Evolutionary conservation across 2,797 vertebrate genomes (phyloP), one percentile per base, ranked within the genome.

Genomic region (Malurus splendens): DNA sequence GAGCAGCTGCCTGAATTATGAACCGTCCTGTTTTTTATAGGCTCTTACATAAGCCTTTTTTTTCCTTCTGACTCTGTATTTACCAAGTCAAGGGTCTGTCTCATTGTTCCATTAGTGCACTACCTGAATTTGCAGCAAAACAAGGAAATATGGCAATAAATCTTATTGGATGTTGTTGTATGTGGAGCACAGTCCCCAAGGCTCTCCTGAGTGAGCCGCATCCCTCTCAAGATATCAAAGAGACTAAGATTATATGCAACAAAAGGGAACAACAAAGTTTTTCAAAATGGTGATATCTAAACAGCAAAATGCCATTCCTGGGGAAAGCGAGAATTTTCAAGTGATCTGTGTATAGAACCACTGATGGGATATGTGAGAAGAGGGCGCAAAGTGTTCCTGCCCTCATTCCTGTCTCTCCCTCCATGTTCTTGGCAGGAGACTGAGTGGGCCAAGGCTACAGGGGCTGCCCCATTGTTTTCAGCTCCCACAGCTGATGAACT

Each of bases 91-190:
- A 91, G 83, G 39, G 68, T 76, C 87, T 88, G 39, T 92, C 57
- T 93, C 62, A 90, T 67, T 75, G 93, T 84, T 96, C 90, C 74
- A 81, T 70, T 67, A 86, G 67, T 18, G 32, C 50, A 74, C 42
- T 93, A 81, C 52, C 55, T 66, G 36, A 76, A 64, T n/a, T 89
- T 17, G 82, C n/a, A 56, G 83, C 13, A 67, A 89, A 85, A 17
- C 90, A 92, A 86, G 62, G 67, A 87, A 88, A 94, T n/a, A 85
- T 24, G 32, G 72, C 89, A 95, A 86, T 86, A 90, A 75, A 86
- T 74, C 68, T 59, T 84, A 87, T 84, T 70, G 70, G 42, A 70
- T 75, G 54, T 42, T 66, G 9, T 36, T 57, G 8, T 44, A 36
- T 50, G 24, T 1, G 4, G 45, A 84, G 15, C 47, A 78, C 13